Evolutionary conservation across 92 coral and sea anemone species (phyloP).

Genomic region (Zoanthus solanderi): DNA sequence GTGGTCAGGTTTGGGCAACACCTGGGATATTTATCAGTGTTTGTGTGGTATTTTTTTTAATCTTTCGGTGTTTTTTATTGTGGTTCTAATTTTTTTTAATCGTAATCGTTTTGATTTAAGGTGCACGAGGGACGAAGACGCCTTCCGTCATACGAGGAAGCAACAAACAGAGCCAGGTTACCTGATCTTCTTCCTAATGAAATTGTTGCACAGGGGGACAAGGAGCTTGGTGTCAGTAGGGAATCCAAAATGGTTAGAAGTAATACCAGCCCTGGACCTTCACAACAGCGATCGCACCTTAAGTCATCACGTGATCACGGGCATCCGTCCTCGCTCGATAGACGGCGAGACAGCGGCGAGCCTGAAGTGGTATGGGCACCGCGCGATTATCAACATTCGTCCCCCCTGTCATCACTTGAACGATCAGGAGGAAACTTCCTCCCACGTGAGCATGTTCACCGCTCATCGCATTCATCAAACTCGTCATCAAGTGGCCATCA

Average conservation of each 20-base stretch:
- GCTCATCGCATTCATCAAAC: constrained; percentile 72
- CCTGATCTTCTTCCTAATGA: constrained; percentile 85
- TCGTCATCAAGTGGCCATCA: constrained; percentile 69
- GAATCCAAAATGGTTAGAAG: constrained; percentile 28
- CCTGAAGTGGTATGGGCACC: constrained; percentile 40
- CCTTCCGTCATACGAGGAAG: constrained; percentile 86
- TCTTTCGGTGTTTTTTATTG: too few relatives aligned
- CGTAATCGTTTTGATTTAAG: not conserved
- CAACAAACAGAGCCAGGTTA: constrained; percentile 72
- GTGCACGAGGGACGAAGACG: constrained; percentile 53
- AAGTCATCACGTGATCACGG: constrained; percentile 47
- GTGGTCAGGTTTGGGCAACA: too few relatives aligned
- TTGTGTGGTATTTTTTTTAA: too few relatives aligned
- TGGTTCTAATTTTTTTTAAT: not conserved
- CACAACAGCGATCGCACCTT: constrained; percentile 6
- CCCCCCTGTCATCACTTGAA: constrained; percentile 77
- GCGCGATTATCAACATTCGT: constrained; percentile 49
- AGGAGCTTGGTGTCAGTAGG: constrained; percentile 24
- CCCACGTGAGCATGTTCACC: constrained; percentile 20
- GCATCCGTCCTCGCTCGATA: constrained; percentile 57
- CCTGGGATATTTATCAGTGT: too few relatives aligned
- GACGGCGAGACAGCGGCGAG: constrained; percentile 40
- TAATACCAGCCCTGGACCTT: constrained; percentile 42
- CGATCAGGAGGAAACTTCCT: constrained; percentile 49
- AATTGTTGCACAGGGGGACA: constrained; percentile 41